These are phyloP conservation scores for Galeopsomyia nigrocyanea DNA, from an alignment of 2,888 invertebrate species.

Conservation along the genomic window DNA sequence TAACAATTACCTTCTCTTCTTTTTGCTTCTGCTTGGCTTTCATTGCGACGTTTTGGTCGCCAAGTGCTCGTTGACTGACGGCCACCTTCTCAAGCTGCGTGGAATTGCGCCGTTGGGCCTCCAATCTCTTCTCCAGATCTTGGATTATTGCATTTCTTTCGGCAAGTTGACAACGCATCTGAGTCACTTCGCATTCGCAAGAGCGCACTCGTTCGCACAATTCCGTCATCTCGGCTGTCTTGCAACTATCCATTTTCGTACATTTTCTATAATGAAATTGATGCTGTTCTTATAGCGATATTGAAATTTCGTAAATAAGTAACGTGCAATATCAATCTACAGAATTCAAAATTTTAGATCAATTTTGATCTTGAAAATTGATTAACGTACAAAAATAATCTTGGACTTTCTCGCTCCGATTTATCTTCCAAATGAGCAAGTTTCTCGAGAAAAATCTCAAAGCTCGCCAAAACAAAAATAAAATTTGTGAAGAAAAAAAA, in stretches of 20 bases:
- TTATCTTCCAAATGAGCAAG: no score
- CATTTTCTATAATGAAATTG: not conserved
- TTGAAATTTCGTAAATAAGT: no score
- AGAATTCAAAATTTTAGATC: no score
- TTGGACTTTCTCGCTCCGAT: no score
- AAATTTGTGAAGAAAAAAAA: no score
- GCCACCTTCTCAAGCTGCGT: conserved; percentile 49
- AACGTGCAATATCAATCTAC: no score
- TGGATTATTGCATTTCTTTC: conserved; percentile 54
- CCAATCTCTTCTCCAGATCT: conserved; percentile 44
- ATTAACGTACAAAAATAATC: no score
- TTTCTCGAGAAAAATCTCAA: no score
- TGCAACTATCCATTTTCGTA: not conserved
- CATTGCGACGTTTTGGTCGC: conserved; percentile 51
- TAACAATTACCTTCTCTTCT: conserved; percentile 54
- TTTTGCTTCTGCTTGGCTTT: conserved; percentile 54
- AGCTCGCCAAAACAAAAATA: no score
- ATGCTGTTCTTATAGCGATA: no score
- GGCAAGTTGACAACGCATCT: conserved; percentile 51
- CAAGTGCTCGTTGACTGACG: conserved; percentile 49
- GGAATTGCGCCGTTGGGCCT: conserved; percentile 35
- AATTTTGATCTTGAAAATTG: no score
- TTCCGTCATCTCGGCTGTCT: conserved; percentile 5
- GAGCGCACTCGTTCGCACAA: conserved; percentile 44
- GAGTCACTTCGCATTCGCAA: conserved; percentile 38